Evolutionary conservation across 2,797 vertebrate species (phyloP).

Genomic region (Sebastes flavidus): DNA sequence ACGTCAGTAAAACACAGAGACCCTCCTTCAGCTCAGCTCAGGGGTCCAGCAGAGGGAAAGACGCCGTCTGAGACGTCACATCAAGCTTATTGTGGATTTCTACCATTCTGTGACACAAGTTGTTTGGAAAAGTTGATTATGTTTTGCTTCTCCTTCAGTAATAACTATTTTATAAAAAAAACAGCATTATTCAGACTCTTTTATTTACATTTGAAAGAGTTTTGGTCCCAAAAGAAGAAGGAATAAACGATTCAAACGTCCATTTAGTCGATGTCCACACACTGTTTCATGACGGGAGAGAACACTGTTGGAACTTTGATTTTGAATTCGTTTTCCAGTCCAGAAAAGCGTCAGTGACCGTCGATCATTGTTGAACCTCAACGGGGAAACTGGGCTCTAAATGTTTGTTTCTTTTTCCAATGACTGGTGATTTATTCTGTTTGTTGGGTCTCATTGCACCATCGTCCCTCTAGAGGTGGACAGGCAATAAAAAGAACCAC

Average conservation of each 20-base stretch:
- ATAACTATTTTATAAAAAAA: background rate
- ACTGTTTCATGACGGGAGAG: background rate
- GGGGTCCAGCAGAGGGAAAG: background rate
- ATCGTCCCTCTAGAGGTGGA: background rate
- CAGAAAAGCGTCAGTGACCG: background rate
- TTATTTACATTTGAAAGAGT: background rate
- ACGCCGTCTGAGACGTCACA: background rate
- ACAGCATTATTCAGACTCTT: too few species aligned
- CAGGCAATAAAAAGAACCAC: background rate
- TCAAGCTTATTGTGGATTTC: background rate
- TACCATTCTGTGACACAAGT: background rate
- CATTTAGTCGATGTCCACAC: background rate
- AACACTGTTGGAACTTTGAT: background rate
- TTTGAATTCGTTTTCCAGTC: background rate
- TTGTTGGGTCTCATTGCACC: background rate
- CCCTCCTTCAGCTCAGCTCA: slow-evolving; percentile 11
- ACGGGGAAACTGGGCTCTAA: too few species aligned
- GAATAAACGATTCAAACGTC: background rate
- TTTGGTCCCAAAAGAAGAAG: background rate
- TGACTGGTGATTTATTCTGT: too few species aligned
- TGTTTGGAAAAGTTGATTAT: too few species aligned
- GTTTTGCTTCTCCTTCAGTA: background rate
- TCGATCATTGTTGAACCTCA: too few species aligned
- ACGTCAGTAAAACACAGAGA: slow-evolving; percentile 30
- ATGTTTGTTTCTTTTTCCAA: too few species aligned